Conservation (phyloP, 2,888 invertebrate genomes). For the Cataglyphis livida region DNA sequence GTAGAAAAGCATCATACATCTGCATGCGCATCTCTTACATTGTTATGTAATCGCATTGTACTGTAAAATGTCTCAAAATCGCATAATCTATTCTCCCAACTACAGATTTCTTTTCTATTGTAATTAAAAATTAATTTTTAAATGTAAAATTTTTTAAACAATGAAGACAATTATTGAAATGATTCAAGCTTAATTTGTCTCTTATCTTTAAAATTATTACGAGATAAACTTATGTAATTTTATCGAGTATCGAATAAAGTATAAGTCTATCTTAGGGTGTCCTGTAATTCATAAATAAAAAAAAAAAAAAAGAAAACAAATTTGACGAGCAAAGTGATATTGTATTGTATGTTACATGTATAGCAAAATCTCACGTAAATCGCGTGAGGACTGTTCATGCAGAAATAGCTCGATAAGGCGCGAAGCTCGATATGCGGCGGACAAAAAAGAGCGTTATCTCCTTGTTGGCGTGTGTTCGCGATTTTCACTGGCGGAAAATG, state of each 20-base stretch:
- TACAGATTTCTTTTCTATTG: neutral
- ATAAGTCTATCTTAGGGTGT: neutral
- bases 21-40: constrained; percentile 20
- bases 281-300: neutral
- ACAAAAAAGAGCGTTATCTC: neutral
- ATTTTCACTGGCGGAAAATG: constrained; percentile 46
- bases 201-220: too few species aligned
- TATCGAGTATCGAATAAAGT: neutral
- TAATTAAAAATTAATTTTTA: neutral
- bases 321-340: neutral
- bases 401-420: constrained; percentile 1
- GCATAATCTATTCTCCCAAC: neutral
- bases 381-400: constrained; percentile 34
- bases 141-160: neutral
- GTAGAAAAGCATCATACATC: constrained; percentile 10
- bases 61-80: constrained; percentile 1
- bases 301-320: neutral
- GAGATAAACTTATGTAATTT: neutral
- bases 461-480: neutral
- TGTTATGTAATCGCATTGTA: neutral
- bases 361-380: neutral
- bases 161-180: neutral
- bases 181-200: neutral
- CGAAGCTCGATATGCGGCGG: neutral
- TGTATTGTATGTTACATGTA: neutral